Conservation (phyloP, 2,888 invertebrate species). For the Papilio gigon region DNA sequence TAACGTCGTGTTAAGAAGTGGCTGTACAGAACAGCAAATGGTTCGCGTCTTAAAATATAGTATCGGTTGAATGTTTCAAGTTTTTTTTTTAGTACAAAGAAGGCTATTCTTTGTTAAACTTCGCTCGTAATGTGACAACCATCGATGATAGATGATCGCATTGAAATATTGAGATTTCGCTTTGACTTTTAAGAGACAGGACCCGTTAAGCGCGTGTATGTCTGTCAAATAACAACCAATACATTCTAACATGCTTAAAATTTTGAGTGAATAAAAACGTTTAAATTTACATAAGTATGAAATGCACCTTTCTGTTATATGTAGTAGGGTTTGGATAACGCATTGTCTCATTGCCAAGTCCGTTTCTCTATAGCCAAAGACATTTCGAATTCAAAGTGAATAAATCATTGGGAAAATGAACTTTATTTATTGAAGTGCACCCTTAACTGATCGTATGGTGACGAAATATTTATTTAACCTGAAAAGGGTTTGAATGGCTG, state of each 20-base stretch:
- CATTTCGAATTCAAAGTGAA: constrained; percentile 44
- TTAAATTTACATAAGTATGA: neutral
- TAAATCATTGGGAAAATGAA: constrained; percentile 42
- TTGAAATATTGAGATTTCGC: constrained; percentile 42
- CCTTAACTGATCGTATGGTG: constrained; percentile 12
- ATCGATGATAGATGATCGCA: constrained; percentile 73
- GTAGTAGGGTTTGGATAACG: too few species aligned
- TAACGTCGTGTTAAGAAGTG: neutral
- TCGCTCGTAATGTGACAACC: constrained; percentile 71
- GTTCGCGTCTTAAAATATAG: constrained; percentile 10
- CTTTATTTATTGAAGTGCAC: constrained; percentile 45
- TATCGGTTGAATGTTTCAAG: constrained; percentile 35
- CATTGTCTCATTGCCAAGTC: neutral
- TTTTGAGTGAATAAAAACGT: neutral
- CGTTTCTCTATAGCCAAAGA: constrained; percentile 6
- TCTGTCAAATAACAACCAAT: too few species aligned
- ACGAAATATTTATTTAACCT: constrained; percentile 45
- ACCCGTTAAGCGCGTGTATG: neutral
- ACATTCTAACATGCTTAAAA: neutral
- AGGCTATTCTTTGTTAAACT: constrained; percentile 53
- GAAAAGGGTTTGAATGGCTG: constrained; percentile 59
- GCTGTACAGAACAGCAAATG: constrained; percentile 39
- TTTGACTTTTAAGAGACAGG: constrained; percentile 8
- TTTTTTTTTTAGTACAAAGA: constrained; percentile 56
- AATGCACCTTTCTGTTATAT: too few species aligned